A percentile compares a stretch with the other conserved stretches of the same genome.
Conservation (phyloP, 2,797 vertebrate species). For the Coregonus sp. region DNA sequence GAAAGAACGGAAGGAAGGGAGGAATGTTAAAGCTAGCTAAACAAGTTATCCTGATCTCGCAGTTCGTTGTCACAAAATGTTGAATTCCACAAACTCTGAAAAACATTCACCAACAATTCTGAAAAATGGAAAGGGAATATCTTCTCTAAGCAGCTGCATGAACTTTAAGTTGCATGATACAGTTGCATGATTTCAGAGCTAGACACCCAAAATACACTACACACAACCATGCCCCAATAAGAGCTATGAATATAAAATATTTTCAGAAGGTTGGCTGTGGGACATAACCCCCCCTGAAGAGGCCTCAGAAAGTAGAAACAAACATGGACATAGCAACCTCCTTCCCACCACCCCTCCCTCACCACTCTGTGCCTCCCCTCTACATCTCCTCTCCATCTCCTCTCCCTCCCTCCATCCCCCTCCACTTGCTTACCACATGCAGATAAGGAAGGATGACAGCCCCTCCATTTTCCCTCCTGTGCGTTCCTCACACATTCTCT, state of each 20-base stretch:
- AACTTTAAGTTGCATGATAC: background rate
- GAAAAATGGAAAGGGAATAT: background rate
- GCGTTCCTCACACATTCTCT: slow-evolving; percentile 38
- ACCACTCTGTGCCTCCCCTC: background rate
- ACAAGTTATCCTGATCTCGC: background rate
- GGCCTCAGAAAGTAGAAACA: slow-evolving; percentile 23
- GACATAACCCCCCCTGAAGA: too few species aligned
- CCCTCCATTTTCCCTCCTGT: background rate
- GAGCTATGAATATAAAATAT: background rate
- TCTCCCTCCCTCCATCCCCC: background rate
- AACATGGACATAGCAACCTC: slow-evolving; percentile 27
- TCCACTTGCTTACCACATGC: slow-evolving; percentile 20
- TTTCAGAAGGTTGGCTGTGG: background rate
- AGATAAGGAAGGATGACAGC: slow-evolving; percentile 43
- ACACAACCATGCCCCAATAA: too few species aligned
- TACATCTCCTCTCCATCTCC: background rate
- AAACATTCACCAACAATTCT: too few species aligned
- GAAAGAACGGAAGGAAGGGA: background rate
- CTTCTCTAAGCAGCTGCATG: background rate
- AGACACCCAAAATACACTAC: background rate
- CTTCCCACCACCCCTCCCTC: background rate
- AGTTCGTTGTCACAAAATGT: background rate
- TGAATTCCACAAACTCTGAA: background rate
- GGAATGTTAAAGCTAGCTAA: slow-evolving; percentile 2
- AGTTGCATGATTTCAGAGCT: background rate